These are phyloP conservation scores for Norana najaformis DNA, from an alignment of 2,888 invertebrate genomes.

Conservation along the genomic window DNA sequence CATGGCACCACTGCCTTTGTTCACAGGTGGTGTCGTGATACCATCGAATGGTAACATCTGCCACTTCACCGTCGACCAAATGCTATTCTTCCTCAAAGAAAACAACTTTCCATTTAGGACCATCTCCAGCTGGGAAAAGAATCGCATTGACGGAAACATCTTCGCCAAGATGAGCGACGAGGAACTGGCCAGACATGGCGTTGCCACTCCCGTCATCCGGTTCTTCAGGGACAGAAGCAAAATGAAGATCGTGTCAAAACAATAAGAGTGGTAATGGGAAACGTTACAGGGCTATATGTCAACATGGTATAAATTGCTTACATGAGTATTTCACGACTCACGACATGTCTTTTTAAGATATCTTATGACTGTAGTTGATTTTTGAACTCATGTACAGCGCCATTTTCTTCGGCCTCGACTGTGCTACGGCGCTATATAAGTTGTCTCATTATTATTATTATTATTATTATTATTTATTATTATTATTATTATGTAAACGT, in stretches of 20 bases:
- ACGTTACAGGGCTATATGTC: too few species aligned
- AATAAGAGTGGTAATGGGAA: too few species aligned
- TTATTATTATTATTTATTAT: too few species aligned
- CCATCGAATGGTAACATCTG: background rate
- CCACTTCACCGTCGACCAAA: background rate
- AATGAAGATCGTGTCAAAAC: background rate
- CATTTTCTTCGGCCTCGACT: too few species aligned
- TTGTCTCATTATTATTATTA: too few species aligned
- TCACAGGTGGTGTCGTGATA: background rate
- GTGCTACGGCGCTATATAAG: too few species aligned
- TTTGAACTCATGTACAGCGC: too few species aligned
- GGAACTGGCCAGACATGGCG: background rate
- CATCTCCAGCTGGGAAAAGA: background rate
- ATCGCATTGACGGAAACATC: background rate
- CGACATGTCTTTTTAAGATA: too few species aligned
- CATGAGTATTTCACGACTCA: too few species aligned
- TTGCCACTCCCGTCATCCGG: background rate
- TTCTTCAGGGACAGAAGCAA: background rate
- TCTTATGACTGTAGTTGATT: too few species aligned
- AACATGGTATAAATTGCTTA: too few species aligned
- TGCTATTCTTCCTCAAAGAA: background rate
- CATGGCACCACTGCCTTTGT: background rate
- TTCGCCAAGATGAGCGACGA: background rate
- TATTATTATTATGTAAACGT: too few species aligned
- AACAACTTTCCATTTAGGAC: background rate